phyloP scores from a whole-genome alignment of 2,888 invertebrate species.

The Mantis religiosa region DNA sequence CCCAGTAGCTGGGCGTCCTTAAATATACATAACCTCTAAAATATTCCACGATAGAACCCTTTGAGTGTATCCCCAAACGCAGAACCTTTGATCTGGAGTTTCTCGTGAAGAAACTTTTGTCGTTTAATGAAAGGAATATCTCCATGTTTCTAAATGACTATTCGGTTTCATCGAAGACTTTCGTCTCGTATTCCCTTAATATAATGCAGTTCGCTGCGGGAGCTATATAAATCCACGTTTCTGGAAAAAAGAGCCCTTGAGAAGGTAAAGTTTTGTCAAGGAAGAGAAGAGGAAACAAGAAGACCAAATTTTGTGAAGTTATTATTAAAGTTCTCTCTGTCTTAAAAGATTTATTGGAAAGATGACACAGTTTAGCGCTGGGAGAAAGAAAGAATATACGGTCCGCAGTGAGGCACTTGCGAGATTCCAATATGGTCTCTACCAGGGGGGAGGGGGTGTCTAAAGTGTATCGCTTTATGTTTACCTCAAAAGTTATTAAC shows the following conservation, averaged over 20 bases:
- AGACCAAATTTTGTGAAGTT: neutral
- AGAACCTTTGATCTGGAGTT: no score
- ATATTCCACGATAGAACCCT: no score
- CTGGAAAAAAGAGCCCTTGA: conserved; percentile 6
- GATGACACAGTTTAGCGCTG: neutral
- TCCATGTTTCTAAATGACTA: neutral
- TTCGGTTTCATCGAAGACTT: neutral
- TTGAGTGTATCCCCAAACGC: no score
- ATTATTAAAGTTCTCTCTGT: neutral
- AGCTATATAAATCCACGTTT: conserved; percentile 2
- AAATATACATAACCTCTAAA: no score
- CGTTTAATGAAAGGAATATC: neutral
- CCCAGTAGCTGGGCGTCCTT: no score
- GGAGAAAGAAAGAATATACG: neutral
- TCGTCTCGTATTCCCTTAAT: no score
- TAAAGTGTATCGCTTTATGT: no score
- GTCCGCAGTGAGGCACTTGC: no score
- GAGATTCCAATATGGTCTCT: no score
- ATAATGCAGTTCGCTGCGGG: neutral
- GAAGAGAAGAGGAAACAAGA: neutral
- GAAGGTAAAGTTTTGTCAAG: conserved; percentile 12
- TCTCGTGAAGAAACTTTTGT: neutral
- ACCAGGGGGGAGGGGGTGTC: no score
- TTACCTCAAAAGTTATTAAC: no score
- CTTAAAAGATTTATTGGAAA: conserved; percentile 9